These are phyloP conservation scores for Stigmatopora argus DNA, from an alignment of 2,113 vertebrate species.

Conservation along the genomic window DNA sequence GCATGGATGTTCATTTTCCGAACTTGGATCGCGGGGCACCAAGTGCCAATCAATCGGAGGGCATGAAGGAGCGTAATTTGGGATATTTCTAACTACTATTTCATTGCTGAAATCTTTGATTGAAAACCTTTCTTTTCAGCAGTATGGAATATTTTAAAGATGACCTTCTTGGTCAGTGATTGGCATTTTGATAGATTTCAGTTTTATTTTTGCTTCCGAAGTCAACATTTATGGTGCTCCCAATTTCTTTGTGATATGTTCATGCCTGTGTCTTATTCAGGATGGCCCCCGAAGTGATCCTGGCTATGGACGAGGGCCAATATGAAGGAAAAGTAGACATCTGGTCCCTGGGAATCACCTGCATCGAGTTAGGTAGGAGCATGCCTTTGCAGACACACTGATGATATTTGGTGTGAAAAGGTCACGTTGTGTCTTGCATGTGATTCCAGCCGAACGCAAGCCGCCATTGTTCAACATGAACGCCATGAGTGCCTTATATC, in stretches of 20 bases:
- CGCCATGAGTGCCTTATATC: conserved; percentile 99
- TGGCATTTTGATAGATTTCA: background rate
- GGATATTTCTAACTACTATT: too few species aligned
- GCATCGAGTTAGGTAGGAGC: conserved; percentile 87
- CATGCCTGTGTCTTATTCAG: conserved; percentile 51
- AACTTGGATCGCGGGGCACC: too few species aligned
- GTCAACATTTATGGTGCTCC: too few species aligned
- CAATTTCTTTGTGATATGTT: too few species aligned
- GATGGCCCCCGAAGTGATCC: conserved; percentile 99
- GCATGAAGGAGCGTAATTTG: too few species aligned
- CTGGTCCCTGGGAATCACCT: conserved; percentile 98
- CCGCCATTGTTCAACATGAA: conserved; percentile 99
- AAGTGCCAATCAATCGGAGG: too few species aligned
- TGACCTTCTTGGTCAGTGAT: background rate
- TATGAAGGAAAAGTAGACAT: conserved; percentile 97
- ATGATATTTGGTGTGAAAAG: background rate
- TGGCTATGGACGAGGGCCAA: conserved; percentile 98
- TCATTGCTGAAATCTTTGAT: too few species aligned
- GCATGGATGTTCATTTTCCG: too few species aligned
- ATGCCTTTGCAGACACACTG: background rate
- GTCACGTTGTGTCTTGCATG: conserved; percentile 8
- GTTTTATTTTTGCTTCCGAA: too few species aligned
- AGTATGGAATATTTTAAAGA: too few species aligned
- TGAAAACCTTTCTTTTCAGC: too few species aligned
- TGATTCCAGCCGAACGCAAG: conserved; percentile 87